Base-by-base conservation (phyloP, 2,113 vertebrate species). In the Clupea harengus region DNA sequence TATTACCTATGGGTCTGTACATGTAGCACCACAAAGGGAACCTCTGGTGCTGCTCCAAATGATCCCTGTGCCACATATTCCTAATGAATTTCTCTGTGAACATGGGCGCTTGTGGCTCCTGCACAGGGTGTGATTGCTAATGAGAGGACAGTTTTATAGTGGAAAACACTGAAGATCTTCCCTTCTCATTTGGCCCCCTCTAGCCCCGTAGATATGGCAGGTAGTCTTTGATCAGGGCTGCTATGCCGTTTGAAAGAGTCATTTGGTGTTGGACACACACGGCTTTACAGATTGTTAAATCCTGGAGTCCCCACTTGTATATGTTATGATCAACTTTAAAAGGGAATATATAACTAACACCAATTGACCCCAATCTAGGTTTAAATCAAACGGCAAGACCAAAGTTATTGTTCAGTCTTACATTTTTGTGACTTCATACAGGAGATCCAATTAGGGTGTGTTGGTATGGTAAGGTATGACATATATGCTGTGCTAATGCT, bases 181-280 rank as follows among this genome's bases (percentile, higher is more conserved):
- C 82, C 82, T 82, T 87, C 84, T 89, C 89, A 90, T 90, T 90
- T 88, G 89, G 91, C 88, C 89, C 86, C 87, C 82, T 87, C 90
- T 93, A 92, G 89, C 92, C 92, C 92, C 85, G 89, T 87, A 87
- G 89, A 91, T 89, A 85, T 90, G 80, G 87, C 39, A 82, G 85
- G 84, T 84, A 81, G 1, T 64, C 93, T 93, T 92, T 95, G 92
- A 95, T 95, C 92, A 94, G 92, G 91, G 83, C 86, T 86, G 90
- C 86, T 90, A 93, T 93, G 93, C 93, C 90, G 90, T 94, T 93
- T 93, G 93, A 94, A 92, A 78, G 25, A 91, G 88, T 91, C 88
- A 88, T 91, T 94, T 93, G 93, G 93, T 92, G 93, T 85, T n/a
- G 82, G 86, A 88, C 90, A 87, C 87, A 49, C 18, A 57, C 82